Evolutionary conservation across 2,888 invertebrate species (phyloP), one percentile per base, ranked within the genome.

Genomic region (Cryptocephalus primarius): DNA sequence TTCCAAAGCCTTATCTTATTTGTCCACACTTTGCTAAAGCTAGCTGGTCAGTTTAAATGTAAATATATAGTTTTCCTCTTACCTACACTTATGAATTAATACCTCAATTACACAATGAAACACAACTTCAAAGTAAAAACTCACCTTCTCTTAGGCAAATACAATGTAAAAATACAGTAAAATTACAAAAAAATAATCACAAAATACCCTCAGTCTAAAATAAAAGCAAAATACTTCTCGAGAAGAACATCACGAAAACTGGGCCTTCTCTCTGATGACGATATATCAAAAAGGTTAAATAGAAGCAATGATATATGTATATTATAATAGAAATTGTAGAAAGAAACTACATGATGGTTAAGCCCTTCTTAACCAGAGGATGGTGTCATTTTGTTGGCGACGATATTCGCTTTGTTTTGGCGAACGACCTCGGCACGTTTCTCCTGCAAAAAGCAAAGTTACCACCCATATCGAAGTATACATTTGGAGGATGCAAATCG

Each of bases 361-460:
- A 49, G 45, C 46, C 48, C 40, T n/a, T 49, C 52, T 60, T 80
- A 83, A 67, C 80, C 82, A 62, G 85, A 83, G 61, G 80, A 77
- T 62, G 82, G 79, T 62, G 80, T 72, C 47, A 52, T 42, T 71
- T 58, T 77, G 74, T 67, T 73, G 60, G 79, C 79, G 46, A 77
- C 73, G 52, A 75, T 74, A 52, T 80, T 80, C 62, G 81, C 83
- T 75, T 91, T 92, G 73, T 92, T 93, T 76, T 88, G 89, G 63
- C 92, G 87, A 60, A 93, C 92, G 62, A 87, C 72, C 71, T 91
- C 91, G 43, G 90, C 90, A 67, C 89, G 89, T 64, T 87, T 85
- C 74, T 92, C 92, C 93, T 94, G 75, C 44, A 67, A 66, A 57
- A 57, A 36, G 4, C 2, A 36, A 36, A 36, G 56, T 57, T 22